phyloP scores from a whole-genome alignment of 1,140 invertebrate species.

The Drosophila pandora region DNA sequence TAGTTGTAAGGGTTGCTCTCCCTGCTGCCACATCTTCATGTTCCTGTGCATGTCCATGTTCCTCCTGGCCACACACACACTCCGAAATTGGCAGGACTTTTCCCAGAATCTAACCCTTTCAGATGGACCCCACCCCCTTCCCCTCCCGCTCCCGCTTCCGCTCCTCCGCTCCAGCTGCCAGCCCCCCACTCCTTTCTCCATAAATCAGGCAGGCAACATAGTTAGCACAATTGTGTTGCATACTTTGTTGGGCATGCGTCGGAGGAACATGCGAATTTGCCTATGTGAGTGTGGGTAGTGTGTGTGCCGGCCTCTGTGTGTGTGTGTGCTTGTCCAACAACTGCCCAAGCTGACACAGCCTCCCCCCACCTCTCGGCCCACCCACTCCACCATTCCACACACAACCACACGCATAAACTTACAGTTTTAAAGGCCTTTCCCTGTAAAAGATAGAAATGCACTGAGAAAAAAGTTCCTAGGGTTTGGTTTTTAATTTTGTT shows the following conservation, averaged over 20 bases:
- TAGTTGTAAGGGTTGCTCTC: constrained; percentile 62
- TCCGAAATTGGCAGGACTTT: constrained; percentile 23
- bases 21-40: constrained; percentile 26
- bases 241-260: constrained; percentile 77
- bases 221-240: constrained; percentile 80
- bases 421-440: constrained; percentile 56
- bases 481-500: no score
- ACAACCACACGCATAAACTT: constrained; percentile 45
- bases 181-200: background rate
- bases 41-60: constrained; percentile 13
- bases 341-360: constrained; percentile 52
- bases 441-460: constrained; percentile 9
- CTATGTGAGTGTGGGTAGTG: constrained; percentile 13
- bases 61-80: constrained; percentile 54
- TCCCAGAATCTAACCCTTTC: constrained; percentile 17
- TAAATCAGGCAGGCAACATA: constrained; percentile 64
- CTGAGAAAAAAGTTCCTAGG: background rate
- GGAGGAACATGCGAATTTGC: constrained; percentile 57
- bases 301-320: constrained; percentile 3
- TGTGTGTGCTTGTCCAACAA: constrained; percentile 59
- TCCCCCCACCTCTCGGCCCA: background rate
- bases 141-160: background rate
- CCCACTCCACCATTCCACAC: constrained; percentile 15
- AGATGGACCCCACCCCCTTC: background rate
- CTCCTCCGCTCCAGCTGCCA: background rate